Percentiles rank a stretch among this genome's conserved stretches.
phyloP scores from a whole-genome alignment of 2,113 vertebrate genomes.

The Alligator sinensis region DNA sequence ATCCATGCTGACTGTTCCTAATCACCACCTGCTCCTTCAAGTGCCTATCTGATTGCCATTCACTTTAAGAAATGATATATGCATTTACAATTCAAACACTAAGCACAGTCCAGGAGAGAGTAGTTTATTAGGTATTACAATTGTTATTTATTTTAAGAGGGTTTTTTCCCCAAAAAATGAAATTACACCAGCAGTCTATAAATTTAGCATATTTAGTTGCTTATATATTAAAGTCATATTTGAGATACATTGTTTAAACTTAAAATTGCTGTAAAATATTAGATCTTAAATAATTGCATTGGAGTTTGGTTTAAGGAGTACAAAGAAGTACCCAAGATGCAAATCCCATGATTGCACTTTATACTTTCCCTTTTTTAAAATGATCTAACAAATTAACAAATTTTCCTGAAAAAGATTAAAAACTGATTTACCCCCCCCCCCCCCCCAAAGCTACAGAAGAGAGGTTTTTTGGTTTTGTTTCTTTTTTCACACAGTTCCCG shows the following conservation, averaged over 20 bases:
- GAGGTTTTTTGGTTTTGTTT: no score
- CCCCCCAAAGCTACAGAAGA: not conserved
- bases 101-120: not conserved
- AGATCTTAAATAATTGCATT: not conserved
- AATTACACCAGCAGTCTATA: not conserved
- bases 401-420: not conserved
- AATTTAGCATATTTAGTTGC: not conserved
- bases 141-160: not conserved
- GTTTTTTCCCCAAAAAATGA: not conserved
- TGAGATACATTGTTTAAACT: not conserved
- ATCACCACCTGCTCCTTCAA: no score
- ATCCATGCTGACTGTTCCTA: not conserved
- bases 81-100: not conserved
- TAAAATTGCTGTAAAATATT: not conserved
- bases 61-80: not conserved
- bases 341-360: not conserved
- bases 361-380: not conserved
- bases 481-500: not conserved
- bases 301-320: not conserved
- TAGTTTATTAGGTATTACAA: not conserved
- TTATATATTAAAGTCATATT: slow-evolving; percentile 28
- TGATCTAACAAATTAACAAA: not conserved
- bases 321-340: not conserved
- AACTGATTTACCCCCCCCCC: not conserved
- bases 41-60: not conserved